Conservation (phyloP, 2,113 vertebrate species). For the Salvelinus namaycush region DNA sequence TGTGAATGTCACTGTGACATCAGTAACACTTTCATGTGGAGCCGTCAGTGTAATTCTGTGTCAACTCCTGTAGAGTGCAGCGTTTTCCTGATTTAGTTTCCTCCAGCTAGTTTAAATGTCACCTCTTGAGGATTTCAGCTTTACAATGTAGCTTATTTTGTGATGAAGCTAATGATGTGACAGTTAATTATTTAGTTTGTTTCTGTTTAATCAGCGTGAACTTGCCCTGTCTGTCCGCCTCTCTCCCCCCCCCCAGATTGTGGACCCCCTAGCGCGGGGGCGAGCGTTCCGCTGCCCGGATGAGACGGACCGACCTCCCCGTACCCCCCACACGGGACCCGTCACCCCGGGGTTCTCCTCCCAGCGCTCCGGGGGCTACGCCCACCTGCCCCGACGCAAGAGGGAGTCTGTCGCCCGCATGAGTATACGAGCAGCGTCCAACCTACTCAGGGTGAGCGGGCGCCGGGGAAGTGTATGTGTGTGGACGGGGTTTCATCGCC, state of each 20-base stretch:
- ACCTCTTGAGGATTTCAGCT: too few relatives aligned
- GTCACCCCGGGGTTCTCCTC: constrained; percentile 78
- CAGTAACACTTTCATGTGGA: too few relatives aligned
- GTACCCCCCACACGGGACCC: constrained; percentile 70
- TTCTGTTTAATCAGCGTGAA: not conserved
- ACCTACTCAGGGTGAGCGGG: constrained; percentile 80
- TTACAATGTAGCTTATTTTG: too few relatives aligned
- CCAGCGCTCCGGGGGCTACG: constrained; percentile 75
- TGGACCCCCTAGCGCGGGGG: constrained; percentile 90
- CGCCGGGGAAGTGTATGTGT: not conserved
- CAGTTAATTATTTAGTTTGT: not conserved
- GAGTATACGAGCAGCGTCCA: constrained; percentile 90
- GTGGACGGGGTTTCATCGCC: not conserved
- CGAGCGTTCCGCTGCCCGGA: constrained; percentile 88
- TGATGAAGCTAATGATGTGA: too few relatives aligned
- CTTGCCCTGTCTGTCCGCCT: not conserved
- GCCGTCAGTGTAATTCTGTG: too few relatives aligned
- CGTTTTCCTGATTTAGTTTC: too few relatives aligned
- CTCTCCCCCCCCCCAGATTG: constrained; percentile 74
- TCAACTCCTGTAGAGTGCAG: too few relatives aligned
- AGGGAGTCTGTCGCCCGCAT: constrained; percentile 91
- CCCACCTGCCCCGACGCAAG: constrained; percentile 81
- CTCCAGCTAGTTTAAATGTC: too few relatives aligned
- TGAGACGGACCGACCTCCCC: constrained; percentile 83
- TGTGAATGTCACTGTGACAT: too few relatives aligned